phyloP scores from a whole-genome alignment of 2,888 invertebrate species.

The Ophion slaviceki region DNA sequence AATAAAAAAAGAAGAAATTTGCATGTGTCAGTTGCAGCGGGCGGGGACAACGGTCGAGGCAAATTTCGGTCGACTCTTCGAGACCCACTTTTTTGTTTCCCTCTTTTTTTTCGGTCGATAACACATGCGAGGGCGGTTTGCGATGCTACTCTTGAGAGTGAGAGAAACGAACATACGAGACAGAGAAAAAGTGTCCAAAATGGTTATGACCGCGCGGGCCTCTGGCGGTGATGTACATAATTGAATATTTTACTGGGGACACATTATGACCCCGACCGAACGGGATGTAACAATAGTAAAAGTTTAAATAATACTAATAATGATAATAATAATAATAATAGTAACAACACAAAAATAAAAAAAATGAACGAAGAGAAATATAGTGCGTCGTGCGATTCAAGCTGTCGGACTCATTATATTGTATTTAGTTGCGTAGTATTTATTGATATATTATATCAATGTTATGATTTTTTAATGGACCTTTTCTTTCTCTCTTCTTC shows the following conservation, averaged over 20 bases:
- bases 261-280: slow-evolving; percentile 55
- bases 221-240: slow-evolving; percentile 79
- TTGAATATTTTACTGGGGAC: slow-evolving; percentile 75
- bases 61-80: slow-evolving; percentile 59
- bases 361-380: slow-evolving; percentile 59
- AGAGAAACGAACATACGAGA: slow-evolving; percentile 45
- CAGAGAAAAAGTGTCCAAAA: slow-evolving; percentile 47
- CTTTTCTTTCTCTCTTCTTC: slow-evolving; percentile 43
- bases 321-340: slow-evolving; percentile 43
- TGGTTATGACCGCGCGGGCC: slow-evolving; percentile 63
- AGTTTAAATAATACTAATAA: slow-evolving; percentile 46
- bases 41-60: slow-evolving; percentile 71
- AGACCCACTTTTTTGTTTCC: slow-evolving; percentile 50
- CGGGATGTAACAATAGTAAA: slow-evolving; percentile 58
- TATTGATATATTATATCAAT: slow-evolving; percentile 77
- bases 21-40: slow-evolving; percentile 78
- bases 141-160: slow-evolving; percentile 47
- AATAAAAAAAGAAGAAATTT: slow-evolving; percentile 43
- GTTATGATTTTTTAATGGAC: slow-evolving; percentile 72
- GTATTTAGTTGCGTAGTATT: slow-evolving; percentile 81
- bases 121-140: slow-evolving; percentile 53
- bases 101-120: slow-evolving; percentile 57
- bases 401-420: slow-evolving; percentile 73
- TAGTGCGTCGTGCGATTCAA: slow-evolving; percentile 65
- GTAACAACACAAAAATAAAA: slow-evolving; percentile 41